These are phyloP conservation scores for Cataglyphis albicans DNA, from an alignment of 2,888 invertebrate species.

Conservation along the genomic window DNA sequence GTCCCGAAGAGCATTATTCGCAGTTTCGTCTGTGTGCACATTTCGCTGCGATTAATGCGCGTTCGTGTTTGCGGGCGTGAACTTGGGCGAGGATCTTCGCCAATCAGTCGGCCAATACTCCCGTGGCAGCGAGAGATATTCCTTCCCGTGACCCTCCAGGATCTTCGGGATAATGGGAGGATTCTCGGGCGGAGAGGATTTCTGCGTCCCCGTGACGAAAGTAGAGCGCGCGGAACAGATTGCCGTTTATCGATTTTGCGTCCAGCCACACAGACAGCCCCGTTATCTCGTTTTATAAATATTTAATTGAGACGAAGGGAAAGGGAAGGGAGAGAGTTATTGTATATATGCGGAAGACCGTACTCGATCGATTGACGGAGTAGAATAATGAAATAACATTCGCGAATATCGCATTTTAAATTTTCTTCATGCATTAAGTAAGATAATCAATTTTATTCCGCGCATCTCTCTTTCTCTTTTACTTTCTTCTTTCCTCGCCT, in stretches of 20 bases:
- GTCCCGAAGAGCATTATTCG: slow-evolving; percentile 76
- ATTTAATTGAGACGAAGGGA: slow-evolving; percentile 46
- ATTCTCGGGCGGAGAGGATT: slow-evolving; percentile 1
- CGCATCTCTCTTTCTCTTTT: neutral
- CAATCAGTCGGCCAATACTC: slow-evolving; percentile 77
- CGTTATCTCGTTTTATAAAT: slow-evolving; percentile 55
- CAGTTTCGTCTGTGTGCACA: slow-evolving; percentile 70
- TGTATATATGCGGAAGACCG: slow-evolving; percentile 31
- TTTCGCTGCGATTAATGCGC: slow-evolving; percentile 59
- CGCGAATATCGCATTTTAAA: slow-evolving; percentile 25
- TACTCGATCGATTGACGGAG: slow-evolving; percentile 29
- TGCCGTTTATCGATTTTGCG: slow-evolving; percentile 51
- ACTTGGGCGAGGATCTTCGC: slow-evolving; percentile 71
- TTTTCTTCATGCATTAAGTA: slow-evolving; percentile 9
- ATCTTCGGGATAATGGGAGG: slow-evolving; percentile 27
- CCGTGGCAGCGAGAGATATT: slow-evolving; percentile 24
- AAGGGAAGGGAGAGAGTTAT: neutral
- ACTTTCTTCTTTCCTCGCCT: neutral
- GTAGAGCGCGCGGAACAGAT: slow-evolving; percentile 50
- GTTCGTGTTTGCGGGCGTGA: slow-evolving; percentile 72
- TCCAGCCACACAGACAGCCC: slow-evolving; percentile 25
- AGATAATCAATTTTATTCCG: slow-evolving; percentile 12
- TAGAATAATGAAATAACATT: slow-evolving; percentile 45
- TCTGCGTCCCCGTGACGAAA: slow-evolving; percentile 31
- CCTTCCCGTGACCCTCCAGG: neutral